Conservation (phyloP, 1,140 invertebrate genomes). For the Drosophila azteca region DNA sequence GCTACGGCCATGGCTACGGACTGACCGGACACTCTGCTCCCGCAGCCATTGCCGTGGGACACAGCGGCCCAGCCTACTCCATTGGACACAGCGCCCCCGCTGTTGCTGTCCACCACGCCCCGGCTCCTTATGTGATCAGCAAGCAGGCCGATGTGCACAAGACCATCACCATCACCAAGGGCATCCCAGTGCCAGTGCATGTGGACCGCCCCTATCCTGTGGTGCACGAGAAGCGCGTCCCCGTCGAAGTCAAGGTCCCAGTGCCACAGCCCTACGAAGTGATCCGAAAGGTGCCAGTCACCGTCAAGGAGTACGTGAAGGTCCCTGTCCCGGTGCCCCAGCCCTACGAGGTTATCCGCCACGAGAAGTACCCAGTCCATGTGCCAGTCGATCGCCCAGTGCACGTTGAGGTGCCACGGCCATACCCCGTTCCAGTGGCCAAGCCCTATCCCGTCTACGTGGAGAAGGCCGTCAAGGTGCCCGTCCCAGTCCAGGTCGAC, state of each 20-base stretch:
- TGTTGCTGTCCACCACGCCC: conserved; percentile 55
- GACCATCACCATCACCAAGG: conserved; percentile 89
- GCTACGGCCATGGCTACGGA: conserved; percentile 81
- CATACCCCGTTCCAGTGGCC: conserved; percentile 89
- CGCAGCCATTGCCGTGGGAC: conserved; percentile 58
- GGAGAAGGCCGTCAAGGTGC: conserved; percentile 87
- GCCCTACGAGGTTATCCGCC: conserved; percentile 89
- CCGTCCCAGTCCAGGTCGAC: conserved; percentile 86
- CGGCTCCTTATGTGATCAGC: conserved; percentile 84
- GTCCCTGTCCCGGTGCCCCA: conserved; percentile 88
- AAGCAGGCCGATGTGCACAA: conserved; percentile 87
- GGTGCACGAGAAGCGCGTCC: conserved; percentile 87
- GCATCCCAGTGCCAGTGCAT: conserved; percentile 87
- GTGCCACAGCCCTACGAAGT: conserved; percentile 88
- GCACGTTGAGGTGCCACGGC: conserved; percentile 89
- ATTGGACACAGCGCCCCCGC: conserved; percentile 51
- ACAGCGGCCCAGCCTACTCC: conserved; percentile 52
- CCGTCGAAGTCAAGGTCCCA: conserved; percentile 86
- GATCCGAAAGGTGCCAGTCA: conserved; percentile 87
- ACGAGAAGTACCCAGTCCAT: conserved; percentile 87
- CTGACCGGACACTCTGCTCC: conserved; percentile 65
- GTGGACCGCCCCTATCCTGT: conserved; percentile 87
- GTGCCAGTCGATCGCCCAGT: conserved; percentile 86
- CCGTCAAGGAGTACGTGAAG: conserved; percentile 88
- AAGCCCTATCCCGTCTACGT: conserved; percentile 89